These are phyloP conservation scores for Choloepus didactylus DNA, from an alignment of 2,797 vertebrate species.

Conservation along the genomic window DNA sequence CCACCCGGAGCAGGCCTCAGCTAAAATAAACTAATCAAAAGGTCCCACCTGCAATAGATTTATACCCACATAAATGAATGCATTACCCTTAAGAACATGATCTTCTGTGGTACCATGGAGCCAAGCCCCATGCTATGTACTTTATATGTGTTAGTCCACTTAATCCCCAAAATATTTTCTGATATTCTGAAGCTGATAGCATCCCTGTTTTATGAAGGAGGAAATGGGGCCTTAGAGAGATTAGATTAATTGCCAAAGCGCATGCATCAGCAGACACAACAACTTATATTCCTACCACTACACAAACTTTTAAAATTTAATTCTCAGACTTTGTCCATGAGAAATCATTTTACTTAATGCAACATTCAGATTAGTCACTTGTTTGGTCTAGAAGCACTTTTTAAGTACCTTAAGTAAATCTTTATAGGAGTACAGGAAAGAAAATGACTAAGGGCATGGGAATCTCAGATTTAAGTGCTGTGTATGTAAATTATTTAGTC, in stretches of 20 bases:
- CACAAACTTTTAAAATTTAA: constrained; percentile 51
- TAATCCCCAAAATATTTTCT: background rate
- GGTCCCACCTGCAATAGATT: too few relatives aligned
- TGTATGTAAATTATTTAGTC: background rate
- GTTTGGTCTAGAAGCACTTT: background rate
- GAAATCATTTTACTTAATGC: constrained; percentile 27
- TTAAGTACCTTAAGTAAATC: background rate
- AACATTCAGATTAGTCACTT: background rate
- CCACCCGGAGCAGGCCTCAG: too few relatives aligned
- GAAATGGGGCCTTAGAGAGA: constrained; percentile 2
- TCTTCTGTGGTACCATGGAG: too few relatives aligned
- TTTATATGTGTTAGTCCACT: background rate
- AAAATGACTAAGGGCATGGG: background rate
- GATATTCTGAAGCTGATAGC: background rate
- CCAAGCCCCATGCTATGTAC: background rate
- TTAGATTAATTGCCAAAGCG: constrained; percentile 9
- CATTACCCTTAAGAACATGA: too few relatives aligned
- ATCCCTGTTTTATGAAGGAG: constrained; percentile 23
- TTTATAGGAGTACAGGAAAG: background rate
- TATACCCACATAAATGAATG: too few relatives aligned
- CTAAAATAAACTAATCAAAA: too few relatives aligned
- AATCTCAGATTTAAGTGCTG: background rate
- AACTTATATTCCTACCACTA: background rate
- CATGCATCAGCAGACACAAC: background rate
- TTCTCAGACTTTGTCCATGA: background rate